phyloP scores from a whole-genome alignment of 2,888 invertebrate genomes.

The Molorchus minor region DNA sequence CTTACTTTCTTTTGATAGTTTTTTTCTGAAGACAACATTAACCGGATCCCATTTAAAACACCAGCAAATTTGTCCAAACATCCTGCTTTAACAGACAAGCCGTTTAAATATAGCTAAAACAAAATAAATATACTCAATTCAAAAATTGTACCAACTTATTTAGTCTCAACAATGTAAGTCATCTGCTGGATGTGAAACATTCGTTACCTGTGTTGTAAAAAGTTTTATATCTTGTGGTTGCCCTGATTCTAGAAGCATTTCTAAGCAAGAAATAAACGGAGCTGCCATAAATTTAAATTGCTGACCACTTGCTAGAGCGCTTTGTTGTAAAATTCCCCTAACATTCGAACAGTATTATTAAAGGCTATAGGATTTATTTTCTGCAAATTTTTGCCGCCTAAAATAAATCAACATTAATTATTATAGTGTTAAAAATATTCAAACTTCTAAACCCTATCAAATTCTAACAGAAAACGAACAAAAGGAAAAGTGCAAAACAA shows the following conservation, averaged over 20 bases:
- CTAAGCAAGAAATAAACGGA: conserved; percentile 59
- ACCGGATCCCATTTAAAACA: conserved; percentile 56
- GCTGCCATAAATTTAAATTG: conserved; percentile 49
- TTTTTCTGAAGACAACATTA: conserved; percentile 53
- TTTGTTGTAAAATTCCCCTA: conserved; percentile 59
- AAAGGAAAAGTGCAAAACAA: too few species aligned
- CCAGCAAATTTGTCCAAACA: conserved; percentile 52
- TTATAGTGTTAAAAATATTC: too few species aligned
- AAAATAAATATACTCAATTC: neutral
- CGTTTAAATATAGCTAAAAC: conserved; percentile 60
- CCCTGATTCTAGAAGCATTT: conserved; percentile 58
- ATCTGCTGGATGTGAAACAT: neutral
- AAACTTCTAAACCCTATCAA: too few species aligned
- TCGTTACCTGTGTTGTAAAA: conserved; percentile 58
- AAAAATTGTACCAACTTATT: neutral
- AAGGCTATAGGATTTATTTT: conserved; percentile 51
- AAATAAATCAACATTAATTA: conserved; percentile 4
- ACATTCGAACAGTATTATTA: conserved; percentile 58
- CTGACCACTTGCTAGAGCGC: conserved; percentile 49
- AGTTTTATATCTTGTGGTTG: conserved; percentile 59
- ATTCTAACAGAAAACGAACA: too few species aligned
- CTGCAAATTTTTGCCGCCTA: conserved; percentile 45
- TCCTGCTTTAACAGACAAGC: conserved; percentile 50
- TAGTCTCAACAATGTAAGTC: neutral
- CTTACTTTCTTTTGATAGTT: conserved; percentile 56